Evolutionary conservation across 2,888 invertebrate genomes (phyloP).

Genomic region (Rhimphoctona megacephalus): DNA sequence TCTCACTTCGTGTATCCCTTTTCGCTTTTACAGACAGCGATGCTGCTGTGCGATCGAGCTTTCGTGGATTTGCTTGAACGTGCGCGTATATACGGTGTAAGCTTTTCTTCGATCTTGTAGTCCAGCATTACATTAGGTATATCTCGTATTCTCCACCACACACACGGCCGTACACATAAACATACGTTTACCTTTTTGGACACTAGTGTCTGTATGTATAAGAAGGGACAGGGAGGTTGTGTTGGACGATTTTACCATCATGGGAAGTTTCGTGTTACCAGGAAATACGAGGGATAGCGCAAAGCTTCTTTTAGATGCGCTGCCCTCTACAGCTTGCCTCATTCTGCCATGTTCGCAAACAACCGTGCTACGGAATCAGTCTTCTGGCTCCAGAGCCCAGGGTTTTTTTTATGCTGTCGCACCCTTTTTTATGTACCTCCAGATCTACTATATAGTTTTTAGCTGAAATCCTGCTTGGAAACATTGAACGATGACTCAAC

Average conservation of each 20-base stretch:
- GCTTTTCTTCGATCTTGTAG: constrained; percentile 43
- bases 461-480: constrained; percentile 8
- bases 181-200: not conserved
- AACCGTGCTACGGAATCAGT: not conserved
- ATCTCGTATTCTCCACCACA: constrained; percentile 30
- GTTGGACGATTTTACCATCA: not conserved
- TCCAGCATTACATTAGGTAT: constrained; percentile 14
- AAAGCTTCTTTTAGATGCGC: constrained; percentile 52
- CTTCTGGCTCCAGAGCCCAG: not conserved
- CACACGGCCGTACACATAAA: not conserved
- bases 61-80: constrained; percentile 34
- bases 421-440: constrained; percentile 20
- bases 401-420: not conserved
- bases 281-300: constrained; percentile 37
- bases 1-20: constrained; percentile 28
- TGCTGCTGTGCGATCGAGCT: constrained; percentile 22
- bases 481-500: constrained; percentile 49
- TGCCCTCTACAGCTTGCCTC: constrained; percentile 6
- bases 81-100: constrained; percentile 42
- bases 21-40: constrained; percentile 20
- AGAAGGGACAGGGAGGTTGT: not conserved
- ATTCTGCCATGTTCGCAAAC: constrained; percentile 12
- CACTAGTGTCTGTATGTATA: not conserved
- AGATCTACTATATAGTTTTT: constrained; percentile 10
- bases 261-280: constrained; percentile 19